phyloP scores from a whole-genome alignment of 37 sponge, comb jelly and placozoan genomes.

The Dysidea cf. avara region DNA sequence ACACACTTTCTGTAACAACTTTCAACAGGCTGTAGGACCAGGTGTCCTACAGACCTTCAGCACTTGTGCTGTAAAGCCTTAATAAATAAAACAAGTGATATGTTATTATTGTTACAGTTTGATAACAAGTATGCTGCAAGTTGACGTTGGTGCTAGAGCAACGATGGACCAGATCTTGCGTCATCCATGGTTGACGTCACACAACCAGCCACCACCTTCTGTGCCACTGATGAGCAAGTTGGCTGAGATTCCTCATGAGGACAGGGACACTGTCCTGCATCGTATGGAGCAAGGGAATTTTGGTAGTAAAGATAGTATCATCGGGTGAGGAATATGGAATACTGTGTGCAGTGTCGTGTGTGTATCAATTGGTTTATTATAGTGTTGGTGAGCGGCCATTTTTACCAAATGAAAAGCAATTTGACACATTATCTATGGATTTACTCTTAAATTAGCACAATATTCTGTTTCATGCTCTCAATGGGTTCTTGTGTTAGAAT shows the following conservation, averaged over 20 bases:
- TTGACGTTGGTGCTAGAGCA: conserved; percentile 53
- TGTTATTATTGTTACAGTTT: too few species aligned
- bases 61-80: too few species aligned
- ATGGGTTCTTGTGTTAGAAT: too few species aligned
- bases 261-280: conserved; percentile 52
- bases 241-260: conserved; percentile 58
- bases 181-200: conserved; percentile 62
- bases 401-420: too few species aligned
- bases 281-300: conserved; percentile 79
- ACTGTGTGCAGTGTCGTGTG: not conserved
- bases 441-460: too few species aligned
- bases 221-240: conserved; percentile 41
- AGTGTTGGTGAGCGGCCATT: too few species aligned
- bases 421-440: too few species aligned
- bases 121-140: conserved; percentile 64
- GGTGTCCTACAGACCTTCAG: too few species aligned
- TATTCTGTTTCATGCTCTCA: too few species aligned
- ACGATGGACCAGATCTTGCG: conserved; percentile 49
- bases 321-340: conserved; percentile 40
- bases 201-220: not conserved
- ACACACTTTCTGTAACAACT: too few species aligned
- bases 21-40: too few species aligned
- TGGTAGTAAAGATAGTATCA: conserved; percentile 61
- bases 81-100: too few species aligned
- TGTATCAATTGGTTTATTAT: not conserved